These are phyloP conservation scores for Chelon auratus DNA, from an alignment of 2,797 vertebrate genomes.

Conservation along the genomic window DNA sequence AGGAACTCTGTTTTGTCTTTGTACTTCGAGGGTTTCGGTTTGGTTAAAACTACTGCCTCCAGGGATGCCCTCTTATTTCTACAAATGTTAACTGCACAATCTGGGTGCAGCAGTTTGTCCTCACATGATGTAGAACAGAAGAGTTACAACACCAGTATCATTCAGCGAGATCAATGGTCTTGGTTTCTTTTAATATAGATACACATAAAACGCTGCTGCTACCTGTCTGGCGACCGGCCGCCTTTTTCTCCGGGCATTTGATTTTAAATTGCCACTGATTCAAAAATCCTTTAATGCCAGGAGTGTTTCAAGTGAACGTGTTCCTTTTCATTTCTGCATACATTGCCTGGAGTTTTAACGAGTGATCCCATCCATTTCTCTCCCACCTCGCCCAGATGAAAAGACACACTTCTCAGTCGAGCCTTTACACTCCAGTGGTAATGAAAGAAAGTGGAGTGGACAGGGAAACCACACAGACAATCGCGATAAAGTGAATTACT, in stretches of 20 bases:
- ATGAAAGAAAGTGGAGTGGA: conserved; percentile 50
- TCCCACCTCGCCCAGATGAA: conserved; percentile 36
- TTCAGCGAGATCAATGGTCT: neutral
- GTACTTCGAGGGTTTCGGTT: too few species aligned
- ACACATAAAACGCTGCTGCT: neutral
- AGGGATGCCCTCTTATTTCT: conserved; percentile 1
- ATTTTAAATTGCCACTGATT: conserved; percentile 11
- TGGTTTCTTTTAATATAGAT: conserved; percentile 6
- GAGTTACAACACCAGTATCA: conserved; percentile 14
- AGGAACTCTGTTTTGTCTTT: too few species aligned
- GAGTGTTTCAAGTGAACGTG: conserved; percentile 11
- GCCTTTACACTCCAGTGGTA: conserved; percentile 48
- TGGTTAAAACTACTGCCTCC: neutral
- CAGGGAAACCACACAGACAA: conserved; percentile 54
- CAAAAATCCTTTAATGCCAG: conserved; percentile 2
- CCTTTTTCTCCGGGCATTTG: neutral
- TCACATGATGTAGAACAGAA: neutral
- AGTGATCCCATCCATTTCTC: conserved; percentile 21
- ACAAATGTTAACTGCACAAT: conserved; percentile 13
- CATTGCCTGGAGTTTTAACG: conserved; percentile 10
- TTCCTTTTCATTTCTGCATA: conserved; percentile 24
- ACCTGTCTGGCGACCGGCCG: neutral
- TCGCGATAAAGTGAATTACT: conserved; percentile 61
- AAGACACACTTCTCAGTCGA: conserved; percentile 18
- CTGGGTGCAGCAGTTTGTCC: too few species aligned